A percentile compares a stretch with the other conserved stretches of the same genome.
These are phyloP conservation scores for Sanderia malayensis DNA, from an alignment of 30 jellyfish, hydroid and myxozoan species.

Conservation along the genomic window DNA sequence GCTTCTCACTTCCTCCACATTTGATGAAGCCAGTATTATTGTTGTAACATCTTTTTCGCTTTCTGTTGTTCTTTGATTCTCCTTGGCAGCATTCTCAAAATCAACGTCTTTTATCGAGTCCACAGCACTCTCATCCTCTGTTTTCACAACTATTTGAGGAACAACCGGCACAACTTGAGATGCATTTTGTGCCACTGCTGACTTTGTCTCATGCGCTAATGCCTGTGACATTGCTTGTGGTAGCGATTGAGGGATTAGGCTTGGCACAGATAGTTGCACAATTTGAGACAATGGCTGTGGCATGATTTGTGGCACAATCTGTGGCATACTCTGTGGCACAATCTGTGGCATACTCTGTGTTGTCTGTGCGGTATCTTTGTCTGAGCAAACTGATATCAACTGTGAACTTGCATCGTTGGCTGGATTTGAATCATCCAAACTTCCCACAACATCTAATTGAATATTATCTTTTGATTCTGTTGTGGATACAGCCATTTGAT, in stretches of 20 bases:
- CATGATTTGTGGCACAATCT: background rate
- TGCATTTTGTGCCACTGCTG: conserved; percentile 18
- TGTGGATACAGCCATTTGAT: background rate
- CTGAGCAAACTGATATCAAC: no score
- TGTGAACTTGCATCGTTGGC: no score
- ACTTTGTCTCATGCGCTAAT: conserved; percentile 38
- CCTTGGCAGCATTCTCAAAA: conserved; percentile 51
- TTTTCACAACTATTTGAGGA: conserved; percentile 29
- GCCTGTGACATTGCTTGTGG: no score
- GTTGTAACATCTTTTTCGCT: conserved; percentile 55
- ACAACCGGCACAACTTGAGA: background rate
- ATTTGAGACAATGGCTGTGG: background rate
- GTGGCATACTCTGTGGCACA: background rate
- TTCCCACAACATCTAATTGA: conserved; percentile 3
- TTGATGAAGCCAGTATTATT: conserved; percentile 38
- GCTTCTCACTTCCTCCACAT: conserved; percentile 41
- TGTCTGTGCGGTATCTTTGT: no score
- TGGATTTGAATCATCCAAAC: background rate
- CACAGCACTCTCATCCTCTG: conserved; percentile 64
- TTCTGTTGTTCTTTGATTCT: conserved; percentile 39
- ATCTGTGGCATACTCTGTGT: background rate
- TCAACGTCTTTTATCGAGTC: conserved; percentile 78
- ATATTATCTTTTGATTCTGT: background rate
- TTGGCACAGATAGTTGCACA: no score
- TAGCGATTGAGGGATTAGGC: no score